These are phyloP conservation scores for Saccostrea cuccullata DNA, from an alignment of 1,140 invertebrate genomes.

Conservation along the genomic window DNA sequence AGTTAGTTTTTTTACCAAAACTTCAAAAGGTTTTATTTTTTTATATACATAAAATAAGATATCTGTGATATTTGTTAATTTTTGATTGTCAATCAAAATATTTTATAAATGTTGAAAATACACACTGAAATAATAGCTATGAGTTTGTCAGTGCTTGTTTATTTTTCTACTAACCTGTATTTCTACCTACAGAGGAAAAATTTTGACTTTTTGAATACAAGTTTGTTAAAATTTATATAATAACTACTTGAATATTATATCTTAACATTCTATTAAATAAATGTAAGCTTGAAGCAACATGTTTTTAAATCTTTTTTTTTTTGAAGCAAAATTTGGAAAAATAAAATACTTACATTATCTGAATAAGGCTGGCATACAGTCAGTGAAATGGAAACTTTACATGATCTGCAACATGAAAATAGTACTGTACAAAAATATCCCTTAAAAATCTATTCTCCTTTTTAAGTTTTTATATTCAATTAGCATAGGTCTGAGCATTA, in stretches of 20 bases:
- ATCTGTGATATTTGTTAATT: background rate
- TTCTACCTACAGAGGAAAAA: background rate
- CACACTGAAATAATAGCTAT: background rate
- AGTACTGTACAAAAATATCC: background rate
- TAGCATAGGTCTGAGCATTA: no score
- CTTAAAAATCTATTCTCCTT: no score
- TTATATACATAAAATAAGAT: background rate
- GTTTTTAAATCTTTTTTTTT: no score
- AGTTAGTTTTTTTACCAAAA: background rate
- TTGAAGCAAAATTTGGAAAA: background rate
- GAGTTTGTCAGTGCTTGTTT: background rate
- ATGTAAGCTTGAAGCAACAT: no score
- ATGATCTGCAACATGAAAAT: conserved; percentile 81
- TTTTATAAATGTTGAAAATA: background rate
- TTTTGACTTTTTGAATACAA: background rate
- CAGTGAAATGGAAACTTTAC: conserved; percentile 86
- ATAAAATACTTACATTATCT: conserved; percentile 82
- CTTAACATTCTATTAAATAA: no score
- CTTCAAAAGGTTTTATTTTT: background rate
- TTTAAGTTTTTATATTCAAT: no score
- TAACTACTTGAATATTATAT: no score
- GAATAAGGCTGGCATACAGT: conserved; percentile 90
- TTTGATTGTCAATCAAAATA: background rate
- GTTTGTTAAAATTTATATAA: background rate
- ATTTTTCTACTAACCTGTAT: background rate